Evolutionary conservation across 2,797 vertebrate genomes (phyloP), one percentile per base, ranked within the genome.

Genomic region (Lophotriccus pileatus): DNA sequence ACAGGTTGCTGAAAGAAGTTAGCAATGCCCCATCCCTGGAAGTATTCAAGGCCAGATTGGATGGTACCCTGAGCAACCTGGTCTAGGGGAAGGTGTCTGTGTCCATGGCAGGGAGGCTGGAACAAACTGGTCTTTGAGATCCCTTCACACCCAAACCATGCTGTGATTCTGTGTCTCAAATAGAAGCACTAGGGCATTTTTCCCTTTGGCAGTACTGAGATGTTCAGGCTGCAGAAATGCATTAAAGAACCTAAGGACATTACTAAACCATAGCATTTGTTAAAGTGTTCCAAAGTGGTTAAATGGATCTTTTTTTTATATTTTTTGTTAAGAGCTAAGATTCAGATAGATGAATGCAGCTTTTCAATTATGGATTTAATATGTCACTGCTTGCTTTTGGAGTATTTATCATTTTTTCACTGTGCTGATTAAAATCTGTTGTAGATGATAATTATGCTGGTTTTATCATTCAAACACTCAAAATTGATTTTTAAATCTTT

Each of bases 401-500:
- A 87, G 39, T 63, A 53, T 74, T 97, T 96, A 91, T 37, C 46
- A 85, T 95, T 95, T 95, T 96, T 95, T 94, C 58, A 58, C 58
- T 93, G 77, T 93, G 77, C 77, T 97, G 96, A 96, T 96, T 97
- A 96, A 96, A 97, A 90, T 95, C 72, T 96, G 30, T 44, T 92
- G 60, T 83, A 92, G 82, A 80, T 95, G 3, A 68, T 96, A 94
- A 96, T 96, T 96, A 90, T 81, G 32, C 72, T 79, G 76, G n/a
- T 64, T 94, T 93, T 90, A 96, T 96, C 79, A 93, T 76, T 95
- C 66, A 89, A 82, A 92, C 64, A 72, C 87, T 96, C 70, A 87
- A 78, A 96, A 95, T 6, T 95, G 63, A 95, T 96, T 98, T 95
- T 93, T 83, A 97, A 94, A 91, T 95, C n/a, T 95, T 95, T 86